Evolutionary conservation across 2,888 invertebrate genomes (phyloP), one percentile per base, ranked within the genome.

Genomic region (Chymomyza fuscimana): DNA sequence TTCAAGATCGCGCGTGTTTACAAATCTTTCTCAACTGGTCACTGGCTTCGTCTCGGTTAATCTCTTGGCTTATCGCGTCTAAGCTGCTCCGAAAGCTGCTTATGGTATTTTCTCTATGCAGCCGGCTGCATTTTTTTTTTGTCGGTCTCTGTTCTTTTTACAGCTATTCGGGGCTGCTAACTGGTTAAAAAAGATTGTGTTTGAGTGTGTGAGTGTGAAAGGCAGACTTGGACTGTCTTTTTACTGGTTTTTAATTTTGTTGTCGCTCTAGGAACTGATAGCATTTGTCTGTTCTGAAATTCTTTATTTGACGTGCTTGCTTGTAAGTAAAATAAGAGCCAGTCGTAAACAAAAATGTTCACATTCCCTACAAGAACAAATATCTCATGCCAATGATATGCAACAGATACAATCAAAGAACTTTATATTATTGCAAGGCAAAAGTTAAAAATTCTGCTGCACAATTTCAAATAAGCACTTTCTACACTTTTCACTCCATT

Each of bases 371-470:
- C 40, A 40, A 40, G 3, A 10, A 10, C 4, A 5, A 32, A 32
- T 5, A 32, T 32, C 10, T 7, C 10, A 10, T 40, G 40, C 10
- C 40, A 40, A 40, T 3, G 10, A 1, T 0, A 40, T 32, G 32
- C 32, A 40, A 40, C 0, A 10, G 40, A n/a, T 16, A 4, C 16
- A 15, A 16, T 52, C 5, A 52, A 52, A 16, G n/a, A 52, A n/a
- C 1, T 52, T n/a, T 52, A 5, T 52, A 12, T 52, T 6, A 16
- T 15, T 7, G n/a, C 32, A 32, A 32, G 32, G 12, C 52, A 52
- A 19, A 75, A 84, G 80, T 72, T 84, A 84, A 77, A 86, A 85
- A 86, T 86, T 79, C 81, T 82, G 58, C 29, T 58, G 59, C 56
- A 67, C 66, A 77, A 72, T 69, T 61, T 70, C 68, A 40, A 74